Evolutionary conservation across 2,113 vertebrate genomes (phyloP).

Genomic region (Tachysurus vachellii): DNA sequence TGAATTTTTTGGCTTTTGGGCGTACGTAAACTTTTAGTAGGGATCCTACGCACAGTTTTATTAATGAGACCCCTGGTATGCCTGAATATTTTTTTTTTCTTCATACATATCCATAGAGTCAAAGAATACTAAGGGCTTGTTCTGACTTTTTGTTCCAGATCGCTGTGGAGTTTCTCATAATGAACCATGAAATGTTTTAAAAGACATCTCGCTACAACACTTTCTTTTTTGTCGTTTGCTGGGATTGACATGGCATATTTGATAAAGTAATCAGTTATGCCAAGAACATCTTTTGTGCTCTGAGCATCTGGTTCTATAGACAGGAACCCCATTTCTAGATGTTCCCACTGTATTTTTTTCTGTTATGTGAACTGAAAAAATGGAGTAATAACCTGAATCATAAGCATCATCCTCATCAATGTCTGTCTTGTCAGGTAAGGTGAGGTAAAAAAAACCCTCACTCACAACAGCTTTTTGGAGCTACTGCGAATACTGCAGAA

Average conservation of each 20-base stretch:
- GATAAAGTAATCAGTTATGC: background rate
- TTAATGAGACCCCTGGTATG: too few species aligned
- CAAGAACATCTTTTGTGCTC: background rate
- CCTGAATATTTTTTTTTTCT: background rate
- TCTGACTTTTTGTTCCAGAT: background rate
- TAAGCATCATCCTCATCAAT: background rate
- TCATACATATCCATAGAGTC: background rate
- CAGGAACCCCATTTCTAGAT: background rate
- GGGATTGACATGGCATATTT: background rate
- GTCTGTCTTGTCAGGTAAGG: background rate
- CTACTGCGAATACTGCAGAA: background rate
- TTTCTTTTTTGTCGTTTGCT: background rate
- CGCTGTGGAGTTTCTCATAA: background rate
- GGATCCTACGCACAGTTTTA: too few species aligned
- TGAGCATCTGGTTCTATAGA: background rate
- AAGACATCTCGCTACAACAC: background rate
- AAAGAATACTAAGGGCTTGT: background rate
- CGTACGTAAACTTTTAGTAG: too few species aligned
- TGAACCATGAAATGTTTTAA: background rate
- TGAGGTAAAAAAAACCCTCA: background rate
- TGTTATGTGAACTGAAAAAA: background rate
- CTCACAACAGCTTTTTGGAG: background rate
- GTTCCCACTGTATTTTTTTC: background rate
- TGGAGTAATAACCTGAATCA: background rate
- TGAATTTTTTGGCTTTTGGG: too few species aligned